Conservation (phyloP, 2,888 invertebrate species). For the Pemphredon lugubris region DNA sequence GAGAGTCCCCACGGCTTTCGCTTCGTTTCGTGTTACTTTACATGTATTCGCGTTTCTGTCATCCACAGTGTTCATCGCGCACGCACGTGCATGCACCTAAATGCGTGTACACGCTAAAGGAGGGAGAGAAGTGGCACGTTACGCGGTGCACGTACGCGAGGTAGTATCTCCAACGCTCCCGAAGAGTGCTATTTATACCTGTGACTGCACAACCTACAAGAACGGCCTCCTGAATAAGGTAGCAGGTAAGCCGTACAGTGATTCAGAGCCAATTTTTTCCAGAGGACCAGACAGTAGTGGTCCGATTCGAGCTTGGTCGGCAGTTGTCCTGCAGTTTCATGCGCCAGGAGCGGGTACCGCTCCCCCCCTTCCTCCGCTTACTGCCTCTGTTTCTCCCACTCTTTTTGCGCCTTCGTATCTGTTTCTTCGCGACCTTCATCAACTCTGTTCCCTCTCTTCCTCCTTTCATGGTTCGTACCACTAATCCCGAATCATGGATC, state of each 20-base stretch:
- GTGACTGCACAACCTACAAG: conserved; percentile 69
- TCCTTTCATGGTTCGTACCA: conserved; percentile 42
- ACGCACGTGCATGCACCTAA: conserved; percentile 5
- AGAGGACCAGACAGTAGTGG: conserved; percentile 70
- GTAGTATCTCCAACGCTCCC: conserved; percentile 66
- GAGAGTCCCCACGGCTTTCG: too few species aligned
- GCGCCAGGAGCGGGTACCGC: conserved; percentile 31
- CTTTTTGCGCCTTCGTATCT: conserved; percentile 16
- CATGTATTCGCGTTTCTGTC: conserved; percentile 37
- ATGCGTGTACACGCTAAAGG: conserved; percentile 29
- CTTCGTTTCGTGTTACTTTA: conserved; percentile 25
- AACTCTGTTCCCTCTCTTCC: conserved; percentile 27
- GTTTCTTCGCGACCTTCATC: neutral
- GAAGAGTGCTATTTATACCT: conserved; percentile 73
- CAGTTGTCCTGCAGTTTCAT: conserved; percentile 57
- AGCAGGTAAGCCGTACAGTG: conserved; percentile 77
- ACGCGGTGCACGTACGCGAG: conserved; percentile 58
- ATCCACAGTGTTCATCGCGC: conserved; percentile 46
- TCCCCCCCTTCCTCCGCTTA: neutral
- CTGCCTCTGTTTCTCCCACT: conserved; percentile 4
- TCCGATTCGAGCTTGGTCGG: too few species aligned
- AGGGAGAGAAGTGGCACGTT: conserved; percentile 49
- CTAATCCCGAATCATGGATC: conserved; percentile 69
- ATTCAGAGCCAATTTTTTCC: conserved; percentile 75
- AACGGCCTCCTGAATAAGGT: conserved; percentile 76